Evolutionary conservation across 2,797 vertebrate species (phyloP), one percentile per base, ranked within the genome.

Genomic region (Coracias cyanogaster): DNA sequence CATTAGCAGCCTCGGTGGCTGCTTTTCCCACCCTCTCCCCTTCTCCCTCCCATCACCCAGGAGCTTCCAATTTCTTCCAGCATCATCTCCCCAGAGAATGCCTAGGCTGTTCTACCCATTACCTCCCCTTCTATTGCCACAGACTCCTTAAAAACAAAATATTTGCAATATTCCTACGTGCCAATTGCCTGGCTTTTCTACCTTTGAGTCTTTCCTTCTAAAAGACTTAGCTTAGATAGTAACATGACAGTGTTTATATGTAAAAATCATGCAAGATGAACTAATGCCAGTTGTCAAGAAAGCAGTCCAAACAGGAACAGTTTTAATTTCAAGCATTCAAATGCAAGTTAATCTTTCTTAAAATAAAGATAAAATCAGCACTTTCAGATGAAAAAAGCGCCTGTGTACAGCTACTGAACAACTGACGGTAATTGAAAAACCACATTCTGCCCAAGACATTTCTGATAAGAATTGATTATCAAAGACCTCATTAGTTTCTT

Each of bases 401-500:
- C 43, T 39, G 77, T 77, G 72, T 43, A 81, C 61, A 89, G 74
- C 76, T 65, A 90, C 89, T 35, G 60, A 91, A 97, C 95, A 97
- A 96, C 95, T 78, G 94, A 89, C 90, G 91, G 43, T 97, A 96
- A 97, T 93, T 96, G 94, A 93, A 97, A 96, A 87, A 39, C 24
- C 48, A 76, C 60, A 31, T 82, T 90, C 71, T 92, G 92, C 85
- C 94, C 88, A 85, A 94, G 95, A 90, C 80, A 73, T 91, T 93
- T 74, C 92, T 95, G 95, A 87, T 96, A 97, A 95, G 92, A 97
- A 96, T 91, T 95, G 91, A 95, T 97, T 95, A 95, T 86, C 94
- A 93, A 91, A 95, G 95, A 90, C 81, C 93, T 97, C 91, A 95
- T 97, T 94, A 96, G 89, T 83, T 89, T 78, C 94, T 96, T 97